Percentiles rank a stretch among this genome's conserved stretches.
Conservation (phyloP, 2,888 invertebrate genomes). For the Colostygia pectinataria region DNA sequence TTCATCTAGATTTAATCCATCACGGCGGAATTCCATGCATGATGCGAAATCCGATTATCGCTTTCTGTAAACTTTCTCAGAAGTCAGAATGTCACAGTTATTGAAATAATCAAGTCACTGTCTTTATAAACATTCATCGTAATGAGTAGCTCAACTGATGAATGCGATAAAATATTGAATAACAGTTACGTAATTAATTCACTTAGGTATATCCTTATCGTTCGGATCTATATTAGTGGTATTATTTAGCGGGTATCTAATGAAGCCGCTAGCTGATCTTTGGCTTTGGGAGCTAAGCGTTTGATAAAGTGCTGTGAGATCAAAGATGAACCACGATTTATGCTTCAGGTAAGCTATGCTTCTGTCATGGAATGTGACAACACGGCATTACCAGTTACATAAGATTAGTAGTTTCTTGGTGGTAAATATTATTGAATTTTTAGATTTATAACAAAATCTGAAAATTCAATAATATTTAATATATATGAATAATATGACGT, state of each 20-base stretch:
- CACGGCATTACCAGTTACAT: conserved; percentile 1
- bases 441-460: no score
- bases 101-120: conserved; percentile 23
- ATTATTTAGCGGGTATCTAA: conserved; percentile 52
- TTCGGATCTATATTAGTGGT: conserved; percentile 49
- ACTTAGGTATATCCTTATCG: conserved; percentile 46
- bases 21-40: no score
- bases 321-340: conserved; percentile 24
- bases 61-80: conserved; percentile 19
- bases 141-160: conserved; percentile 44
- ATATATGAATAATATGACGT: no score
- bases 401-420: no score
- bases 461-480: no score
- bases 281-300: conserved; percentile 28
- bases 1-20: no score
- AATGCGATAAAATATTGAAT: conserved; percentile 50
- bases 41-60: not conserved
- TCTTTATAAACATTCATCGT: conserved; percentile 38
- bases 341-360: conserved; percentile 9
- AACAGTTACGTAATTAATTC: conserved; percentile 60
- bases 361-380: conserved; percentile 10
- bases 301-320: conserved; percentile 39
- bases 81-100: conserved; percentile 18
- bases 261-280: conserved; percentile 44
- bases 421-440: no score